A percentile compares a stretch with the other conserved stretches of the same genome.
Evolutionary conservation across 2,113 vertebrate genomes (phyloP).

Genomic region (Lota lota): DNA sequence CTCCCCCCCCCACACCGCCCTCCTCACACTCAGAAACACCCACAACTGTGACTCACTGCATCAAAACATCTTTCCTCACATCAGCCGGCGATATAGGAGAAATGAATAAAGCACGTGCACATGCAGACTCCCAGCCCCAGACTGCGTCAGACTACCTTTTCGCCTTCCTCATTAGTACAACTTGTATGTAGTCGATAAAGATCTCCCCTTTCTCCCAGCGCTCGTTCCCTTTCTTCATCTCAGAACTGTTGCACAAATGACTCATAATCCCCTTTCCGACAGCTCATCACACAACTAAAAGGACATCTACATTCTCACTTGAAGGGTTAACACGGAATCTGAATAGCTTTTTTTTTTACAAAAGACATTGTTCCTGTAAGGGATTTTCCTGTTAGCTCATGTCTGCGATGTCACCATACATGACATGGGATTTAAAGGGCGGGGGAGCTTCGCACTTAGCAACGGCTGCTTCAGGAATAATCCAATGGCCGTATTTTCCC

Average conservation of each 20-base stretch:
- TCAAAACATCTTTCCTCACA: slow-evolving; percentile 6
- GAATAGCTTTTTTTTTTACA: neutral
- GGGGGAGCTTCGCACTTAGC: too few species aligned
- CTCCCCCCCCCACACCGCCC: slow-evolving; percentile 1
- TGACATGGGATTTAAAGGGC: too few species aligned
- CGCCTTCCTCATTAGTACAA: slow-evolving; percentile 61
- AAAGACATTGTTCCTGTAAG: neutral
- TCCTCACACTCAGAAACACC: neutral
- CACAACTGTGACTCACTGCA: slow-evolving; percentile 1
- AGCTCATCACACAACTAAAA: slow-evolving; percentile 21
- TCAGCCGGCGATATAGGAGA: too few species aligned
- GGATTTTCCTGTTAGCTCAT: too few species aligned
- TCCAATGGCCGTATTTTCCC: slow-evolving; percentile 19
- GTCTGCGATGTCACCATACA: too few species aligned
- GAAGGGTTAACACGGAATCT: neutral
- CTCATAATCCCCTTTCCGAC: slow-evolving; percentile 39
- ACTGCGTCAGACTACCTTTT: slow-evolving; percentile 11
- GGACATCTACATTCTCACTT: slow-evolving; percentile 6
- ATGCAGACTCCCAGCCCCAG: neutral
- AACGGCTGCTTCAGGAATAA: slow-evolving; percentile 15
- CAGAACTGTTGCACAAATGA: slow-evolving; percentile 43
- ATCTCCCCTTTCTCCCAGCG: slow-evolving; percentile 24
- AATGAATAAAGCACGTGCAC: too few species aligned
- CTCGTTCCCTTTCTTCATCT: slow-evolving; percentile 25
- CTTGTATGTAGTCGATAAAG: slow-evolving; percentile 42